Percentiles rank a stretch among this genome's conserved stretches.
Conservation (phyloP, 2,113 vertebrate genomes). For the Nothoprocta perdicaria region DNA sequence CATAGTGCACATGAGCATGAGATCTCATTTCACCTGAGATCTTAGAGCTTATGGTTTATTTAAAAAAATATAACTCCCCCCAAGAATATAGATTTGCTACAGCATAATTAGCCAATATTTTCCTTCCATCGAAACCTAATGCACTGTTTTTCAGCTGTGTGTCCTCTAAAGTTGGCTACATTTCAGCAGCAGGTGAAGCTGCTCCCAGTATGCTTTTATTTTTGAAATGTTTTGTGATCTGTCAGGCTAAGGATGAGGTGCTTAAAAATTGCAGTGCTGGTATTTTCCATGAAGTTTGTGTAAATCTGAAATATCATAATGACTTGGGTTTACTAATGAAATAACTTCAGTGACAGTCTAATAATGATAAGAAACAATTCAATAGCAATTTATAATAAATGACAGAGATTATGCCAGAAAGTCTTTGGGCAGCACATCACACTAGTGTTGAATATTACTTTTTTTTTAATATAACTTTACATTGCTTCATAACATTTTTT, state of each 20-base stretch:
- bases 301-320: constrained; percentile 7
- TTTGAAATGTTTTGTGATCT: not conserved
- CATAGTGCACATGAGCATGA: not conserved
- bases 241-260: not conserved
- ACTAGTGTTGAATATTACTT: not conserved
- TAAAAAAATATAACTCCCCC: not conserved
- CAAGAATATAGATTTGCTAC: not conserved
- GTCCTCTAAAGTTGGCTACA: not conserved
- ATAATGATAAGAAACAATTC: not conserved
- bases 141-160: not conserved
- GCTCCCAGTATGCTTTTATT: not conserved
- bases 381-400: not conserved
- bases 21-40: not conserved
- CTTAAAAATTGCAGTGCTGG: not conserved
- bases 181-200: constrained; percentile 34
- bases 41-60: not conserved
- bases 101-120: not conserved
- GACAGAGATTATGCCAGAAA: not conserved
- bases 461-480: not conserved
- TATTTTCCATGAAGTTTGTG: not conserved
- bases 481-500: not conserved
- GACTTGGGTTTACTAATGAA: constrained; percentile 11
- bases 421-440: not conserved
- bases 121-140: not conserved
- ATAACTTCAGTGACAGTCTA: not conserved